phyloP scores from a whole-genome alignment of 2,888 invertebrate genomes.

The Diabrotica balteata region DNA sequence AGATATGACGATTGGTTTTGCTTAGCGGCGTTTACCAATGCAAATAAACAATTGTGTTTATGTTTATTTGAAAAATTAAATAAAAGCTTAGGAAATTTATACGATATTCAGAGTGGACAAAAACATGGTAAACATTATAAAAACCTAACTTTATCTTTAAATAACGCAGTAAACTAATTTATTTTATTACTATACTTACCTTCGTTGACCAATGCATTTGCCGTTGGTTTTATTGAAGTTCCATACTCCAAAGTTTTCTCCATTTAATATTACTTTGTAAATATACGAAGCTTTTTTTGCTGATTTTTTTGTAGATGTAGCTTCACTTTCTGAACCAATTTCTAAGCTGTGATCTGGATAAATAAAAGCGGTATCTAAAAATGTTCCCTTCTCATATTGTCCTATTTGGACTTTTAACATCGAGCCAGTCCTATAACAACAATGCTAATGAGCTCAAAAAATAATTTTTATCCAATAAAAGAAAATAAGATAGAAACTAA shows the following conservation, averaged over 20 bases:
- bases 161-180: too few relatives aligned
- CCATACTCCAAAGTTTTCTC: conserved; percentile 84
- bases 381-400: conserved; percentile 27
- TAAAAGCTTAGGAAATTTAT: too few relatives aligned
- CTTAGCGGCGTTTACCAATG: too few relatives aligned
- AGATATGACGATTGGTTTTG: too few relatives aligned
- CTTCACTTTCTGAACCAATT: conserved; percentile 47
- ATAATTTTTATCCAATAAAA: too few relatives aligned
- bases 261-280: conserved; percentile 80
- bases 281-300: conserved; percentile 72
- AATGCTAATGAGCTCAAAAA: too few relatives aligned
- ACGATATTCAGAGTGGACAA: too few relatives aligned
- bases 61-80: too few relatives aligned
- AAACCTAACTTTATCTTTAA: too few relatives aligned
- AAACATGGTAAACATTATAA: too few relatives aligned
- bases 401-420: conserved; percentile 41
- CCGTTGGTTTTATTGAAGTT: conserved; percentile 77
- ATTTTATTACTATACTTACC: conserved; percentile 41
- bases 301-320: not conserved
- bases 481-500: too few relatives aligned
- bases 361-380: conserved; percentile 34
- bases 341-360: conserved; percentile 40
- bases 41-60: too few relatives aligned
- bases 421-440: conserved; percentile 39
- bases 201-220: conserved; percentile 55